A percentile compares a stretch with the other conserved stretches of the same genome.
Conservation (phyloP, 2,888 invertebrate species). For the Allygus modestus region DNA sequence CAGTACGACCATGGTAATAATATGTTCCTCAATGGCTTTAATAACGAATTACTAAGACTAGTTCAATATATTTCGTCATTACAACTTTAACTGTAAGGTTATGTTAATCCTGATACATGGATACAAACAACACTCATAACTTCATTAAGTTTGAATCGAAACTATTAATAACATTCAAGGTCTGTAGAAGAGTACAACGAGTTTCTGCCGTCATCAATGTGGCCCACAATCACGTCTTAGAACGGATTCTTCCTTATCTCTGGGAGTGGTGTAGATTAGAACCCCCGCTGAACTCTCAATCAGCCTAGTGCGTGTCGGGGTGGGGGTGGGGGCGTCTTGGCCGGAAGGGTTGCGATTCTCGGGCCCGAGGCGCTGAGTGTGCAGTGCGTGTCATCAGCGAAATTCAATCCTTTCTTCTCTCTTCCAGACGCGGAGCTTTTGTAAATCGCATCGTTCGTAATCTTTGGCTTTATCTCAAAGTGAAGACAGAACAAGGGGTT, state of each 20-base stretch:
- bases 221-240: background rate
- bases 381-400: constrained; percentile 42
- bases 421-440: constrained; percentile 24
- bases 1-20: too few relatives aligned
- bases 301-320: background rate
- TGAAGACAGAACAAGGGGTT: constrained; percentile 23
- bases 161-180: too few relatives aligned
- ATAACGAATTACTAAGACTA: too few relatives aligned
- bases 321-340: constrained; percentile 11
- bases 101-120: too few relatives aligned
- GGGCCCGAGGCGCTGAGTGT: constrained; percentile 23
- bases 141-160: too few relatives aligned
- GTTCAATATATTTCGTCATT: too few relatives aligned
- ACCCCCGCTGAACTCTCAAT: background rate
- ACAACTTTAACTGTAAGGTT: too few relatives aligned
- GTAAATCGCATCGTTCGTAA: constrained; percentile 40
- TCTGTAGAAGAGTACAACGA: too few relatives aligned
- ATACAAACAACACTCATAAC: too few relatives aligned
- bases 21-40: too few relatives aligned
- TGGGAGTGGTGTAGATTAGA: background rate
- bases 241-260: background rate
- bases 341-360: background rate
- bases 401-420: constrained; percentile 43
- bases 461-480: constrained; percentile 37
- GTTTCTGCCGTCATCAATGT: too few relatives aligned